Conservation (phyloP, 2,113 vertebrate species). For the Platanista minor region DNA sequence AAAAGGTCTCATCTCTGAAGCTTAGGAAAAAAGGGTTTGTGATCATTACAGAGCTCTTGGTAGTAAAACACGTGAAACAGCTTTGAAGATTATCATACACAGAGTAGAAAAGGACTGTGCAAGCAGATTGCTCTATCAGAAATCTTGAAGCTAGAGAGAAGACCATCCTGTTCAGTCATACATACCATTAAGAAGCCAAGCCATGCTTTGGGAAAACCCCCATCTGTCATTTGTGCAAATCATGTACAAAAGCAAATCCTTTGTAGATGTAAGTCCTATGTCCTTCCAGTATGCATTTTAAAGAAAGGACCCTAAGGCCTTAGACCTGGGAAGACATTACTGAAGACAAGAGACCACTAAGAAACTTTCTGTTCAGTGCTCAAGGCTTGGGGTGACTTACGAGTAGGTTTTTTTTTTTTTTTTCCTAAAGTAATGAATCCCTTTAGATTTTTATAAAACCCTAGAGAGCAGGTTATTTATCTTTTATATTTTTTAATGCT, state of each 20-base stretch:
- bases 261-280: background rate
- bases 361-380: background rate
- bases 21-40: background rate
- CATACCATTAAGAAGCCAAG: background rate
- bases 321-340: background rate
- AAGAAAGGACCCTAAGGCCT: background rate
- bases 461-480: background rate
- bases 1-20: background rate
- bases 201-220: background rate
- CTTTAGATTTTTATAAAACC: background rate
- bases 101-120: background rate
- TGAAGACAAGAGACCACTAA: background rate
- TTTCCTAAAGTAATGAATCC: background rate
- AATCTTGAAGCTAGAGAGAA: background rate
- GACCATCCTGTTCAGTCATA: background rate
- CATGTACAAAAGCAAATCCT: background rate
- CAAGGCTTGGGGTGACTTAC: background rate
- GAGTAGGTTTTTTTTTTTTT: background rate
- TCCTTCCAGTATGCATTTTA: background rate
- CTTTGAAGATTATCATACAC: background rate
- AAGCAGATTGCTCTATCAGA: background rate
- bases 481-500: background rate
- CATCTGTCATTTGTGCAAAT: background rate
- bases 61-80: background rate
- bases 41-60: background rate